These are phyloP conservation scores for Pseudopleuronectes americanus DNA, from an alignment of 2,797 vertebrate species.

Conservation along the genomic window DNA sequence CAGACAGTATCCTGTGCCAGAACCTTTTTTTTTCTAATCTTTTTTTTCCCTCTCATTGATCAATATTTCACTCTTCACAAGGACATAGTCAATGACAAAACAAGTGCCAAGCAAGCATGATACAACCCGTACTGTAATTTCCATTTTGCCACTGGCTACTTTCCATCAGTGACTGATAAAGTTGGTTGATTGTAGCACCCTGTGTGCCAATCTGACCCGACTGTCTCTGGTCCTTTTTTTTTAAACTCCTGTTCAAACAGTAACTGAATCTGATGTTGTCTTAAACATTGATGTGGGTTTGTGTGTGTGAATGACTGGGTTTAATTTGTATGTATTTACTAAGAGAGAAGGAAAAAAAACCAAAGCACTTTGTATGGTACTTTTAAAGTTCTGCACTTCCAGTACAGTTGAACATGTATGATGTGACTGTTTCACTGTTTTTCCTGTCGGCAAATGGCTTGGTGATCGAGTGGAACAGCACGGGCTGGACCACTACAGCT, in stretches of 20 bases:
- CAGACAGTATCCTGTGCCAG: constrained; percentile 66
- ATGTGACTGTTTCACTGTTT: constrained; percentile 56
- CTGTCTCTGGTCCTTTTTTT: constrained; percentile 53
- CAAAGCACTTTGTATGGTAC: constrained; percentile 82
- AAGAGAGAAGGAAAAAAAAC: constrained; percentile 56
- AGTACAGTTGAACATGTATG: constrained; percentile 66
- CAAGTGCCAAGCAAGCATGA: constrained; percentile 85
- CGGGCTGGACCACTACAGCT: constrained; percentile 62
- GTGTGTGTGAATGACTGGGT: constrained; percentile 52
- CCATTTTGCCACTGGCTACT: constrained; percentile 85
- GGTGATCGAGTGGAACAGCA: constrained; percentile 49
- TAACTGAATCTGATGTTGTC: constrained; percentile 72
- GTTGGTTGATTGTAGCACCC: constrained; percentile 76
- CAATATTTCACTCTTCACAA: constrained; percentile 77
- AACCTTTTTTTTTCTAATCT: constrained; percentile 46
- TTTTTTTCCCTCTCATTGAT: constrained; percentile 70
- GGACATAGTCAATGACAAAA: constrained; percentile 82
- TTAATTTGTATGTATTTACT: constrained; percentile 60
- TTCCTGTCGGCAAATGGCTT: constrained; percentile 46
- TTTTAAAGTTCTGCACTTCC: constrained; percentile 77
- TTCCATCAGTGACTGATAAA: constrained; percentile 82
- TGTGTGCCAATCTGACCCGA: constrained; percentile 72
- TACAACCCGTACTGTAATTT: constrained; percentile 83
- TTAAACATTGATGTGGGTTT: constrained; percentile 65
- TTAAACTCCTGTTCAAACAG: constrained; percentile 55